A percentile compares a stretch with the other conserved stretches of the same genome.
These are phyloP conservation scores for Oplegnathus fasciatus DNA, from an alignment of 2,113 vertebrate genomes.

Conservation along the genomic window DNA sequence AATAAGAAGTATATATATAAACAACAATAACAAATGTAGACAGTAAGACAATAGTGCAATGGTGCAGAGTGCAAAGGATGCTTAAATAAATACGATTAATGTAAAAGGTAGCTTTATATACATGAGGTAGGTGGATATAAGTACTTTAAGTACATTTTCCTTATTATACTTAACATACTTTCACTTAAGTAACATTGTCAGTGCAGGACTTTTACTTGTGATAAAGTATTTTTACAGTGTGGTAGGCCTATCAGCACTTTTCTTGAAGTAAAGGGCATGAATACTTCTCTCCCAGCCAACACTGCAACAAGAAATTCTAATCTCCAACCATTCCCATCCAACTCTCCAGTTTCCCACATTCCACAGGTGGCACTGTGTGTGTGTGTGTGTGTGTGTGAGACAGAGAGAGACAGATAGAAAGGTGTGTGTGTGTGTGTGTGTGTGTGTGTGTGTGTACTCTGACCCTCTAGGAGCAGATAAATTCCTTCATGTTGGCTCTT, in stretches of 20 bases:
- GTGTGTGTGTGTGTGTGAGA: constrained; percentile 17
- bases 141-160: too few species aligned
- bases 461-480: constrained; percentile 35
- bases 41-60: too few species aligned
- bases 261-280: neutral
- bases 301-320: constrained; percentile 34
- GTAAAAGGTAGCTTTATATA: too few species aligned
- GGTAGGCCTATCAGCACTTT: neutral
- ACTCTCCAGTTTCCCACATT: constrained; percentile 58
- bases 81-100: too few species aligned
- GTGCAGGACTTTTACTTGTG: too few species aligned
- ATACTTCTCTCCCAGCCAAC: neutral
- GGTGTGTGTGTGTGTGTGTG: neutral
- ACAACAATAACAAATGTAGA: too few species aligned
- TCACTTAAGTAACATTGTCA: too few species aligned
- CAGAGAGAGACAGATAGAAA: neutral
- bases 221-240: neutral
- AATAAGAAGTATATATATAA: too few species aligned
- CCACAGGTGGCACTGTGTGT: constrained; percentile 49
- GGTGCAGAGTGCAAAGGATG: too few species aligned
- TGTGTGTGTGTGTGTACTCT: constrained; percentile 55
- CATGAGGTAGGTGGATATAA: too few species aligned
- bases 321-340: constrained; percentile 44
- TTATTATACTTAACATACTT: too few species aligned
- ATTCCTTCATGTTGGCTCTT: neutral